These are phyloP conservation scores for Lanistes nyassanus DNA, from an alignment of 1,140 invertebrate species.

Conservation along the genomic window DNA sequence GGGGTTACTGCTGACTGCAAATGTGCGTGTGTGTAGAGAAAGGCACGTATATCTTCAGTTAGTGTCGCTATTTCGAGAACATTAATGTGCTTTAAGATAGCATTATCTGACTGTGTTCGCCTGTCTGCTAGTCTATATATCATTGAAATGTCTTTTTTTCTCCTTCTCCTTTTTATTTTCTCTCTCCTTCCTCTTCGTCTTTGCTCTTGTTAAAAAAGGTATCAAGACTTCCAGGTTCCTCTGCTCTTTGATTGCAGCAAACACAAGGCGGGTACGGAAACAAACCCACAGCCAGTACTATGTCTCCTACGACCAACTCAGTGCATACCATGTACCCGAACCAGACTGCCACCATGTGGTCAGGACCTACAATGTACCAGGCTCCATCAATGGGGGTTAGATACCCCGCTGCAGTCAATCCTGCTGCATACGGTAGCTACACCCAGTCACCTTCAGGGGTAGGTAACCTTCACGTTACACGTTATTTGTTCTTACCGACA, in stretches of 20 bases:
- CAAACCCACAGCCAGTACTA: constrained; percentile 1
- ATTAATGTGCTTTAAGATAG: too few species aligned
- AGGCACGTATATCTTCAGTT: background rate
- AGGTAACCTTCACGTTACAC: too few species aligned
- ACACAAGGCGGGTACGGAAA: constrained; percentile 9
- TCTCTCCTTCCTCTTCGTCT: background rate
- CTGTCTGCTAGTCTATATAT: too few species aligned
- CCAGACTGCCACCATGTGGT: constrained; percentile 17
- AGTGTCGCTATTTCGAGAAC: background rate
- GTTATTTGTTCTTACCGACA: too few species aligned
- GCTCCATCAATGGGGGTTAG: background rate
- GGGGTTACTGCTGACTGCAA: background rate
- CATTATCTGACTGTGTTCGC: too few species aligned
- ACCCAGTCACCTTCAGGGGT: constrained; percentile 26
- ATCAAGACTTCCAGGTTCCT: background rate
- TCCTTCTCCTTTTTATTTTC: background rate
- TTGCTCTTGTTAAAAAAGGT: background rate
- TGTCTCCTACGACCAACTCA: constrained; percentile 17
- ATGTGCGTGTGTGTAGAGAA: background rate
- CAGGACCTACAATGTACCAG: background rate
- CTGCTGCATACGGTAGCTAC: constrained; percentile 22
- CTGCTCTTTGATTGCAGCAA: background rate
- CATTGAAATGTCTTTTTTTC: too few species aligned
- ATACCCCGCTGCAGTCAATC: background rate
- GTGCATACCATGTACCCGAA: constrained; percentile 17